Evolutionary conservation across 2,888 invertebrate species (phyloP), one percentile per base, ranked within the genome.

Genomic region (Erebia palarica): DNA sequence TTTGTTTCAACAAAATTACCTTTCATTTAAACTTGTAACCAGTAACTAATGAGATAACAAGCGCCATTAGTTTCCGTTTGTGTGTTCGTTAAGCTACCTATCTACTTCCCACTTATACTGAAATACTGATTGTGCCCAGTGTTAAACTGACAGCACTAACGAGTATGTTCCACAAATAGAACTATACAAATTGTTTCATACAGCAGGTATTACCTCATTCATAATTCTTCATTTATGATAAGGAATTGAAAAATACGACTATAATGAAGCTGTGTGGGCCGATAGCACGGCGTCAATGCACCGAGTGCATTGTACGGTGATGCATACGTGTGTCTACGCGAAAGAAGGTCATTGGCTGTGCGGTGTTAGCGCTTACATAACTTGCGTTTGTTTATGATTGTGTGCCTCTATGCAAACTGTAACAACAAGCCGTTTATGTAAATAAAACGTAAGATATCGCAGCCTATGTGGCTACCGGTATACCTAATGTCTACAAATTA

Each of bases 241-340:
- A 85, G 77, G 75, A 78, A 73, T 77, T 81, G 74, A 76, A 79
- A 80, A 84, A 86, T 86, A 36, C 36, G 36, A 36, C 36, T 36
- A 87, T 85, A 86, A 86, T 81, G 82, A 86, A 82, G 83, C 82
- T 86, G 89, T 89, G 90, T 89, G 90, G 89, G 86, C 87, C 73
- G 90, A 90, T 90, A 89, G 83, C 80, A 78, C 77, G 79, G 79
- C 84, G 86, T 83, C 84, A 84, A 82, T 84, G 86, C 84, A 82
- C 84, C 80, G 86, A 78, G 92, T 87, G 89, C 91, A 89, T 89
- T 85, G 91, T 82, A 86, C 86, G 81, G 86, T 88, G 89, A 87
- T 88, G 90, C 88, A 90, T 89, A 90, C 88, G 88, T 78, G 77
- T 86, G 84, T 87, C 85, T 86, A 84, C 80, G 79, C 82, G 73